Conservation (phyloP, 2,113 vertebrate genomes). For the Gavialis gangeticus region DNA sequence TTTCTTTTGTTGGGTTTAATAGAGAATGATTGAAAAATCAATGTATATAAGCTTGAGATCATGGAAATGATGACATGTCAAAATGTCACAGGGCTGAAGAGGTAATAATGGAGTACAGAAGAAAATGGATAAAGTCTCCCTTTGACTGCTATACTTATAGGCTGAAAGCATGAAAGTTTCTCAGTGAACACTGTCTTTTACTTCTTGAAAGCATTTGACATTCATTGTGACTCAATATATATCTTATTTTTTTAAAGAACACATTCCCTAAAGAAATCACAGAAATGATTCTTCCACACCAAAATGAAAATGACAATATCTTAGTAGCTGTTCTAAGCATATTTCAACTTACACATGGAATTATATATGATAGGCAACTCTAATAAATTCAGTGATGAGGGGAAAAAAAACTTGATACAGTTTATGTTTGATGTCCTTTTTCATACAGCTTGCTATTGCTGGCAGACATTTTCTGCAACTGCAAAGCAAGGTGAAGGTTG, state of each 20-base stretch:
- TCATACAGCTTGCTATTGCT: background rate
- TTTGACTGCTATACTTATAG: conserved; percentile 67
- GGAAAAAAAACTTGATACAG: background rate
- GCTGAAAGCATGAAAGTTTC: conserved; percentile 74
- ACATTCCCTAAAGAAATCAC: conserved; percentile 74
- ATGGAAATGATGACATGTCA: conserved; percentile 78
- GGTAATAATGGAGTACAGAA: conserved; percentile 73
- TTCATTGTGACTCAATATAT: conserved; percentile 61
- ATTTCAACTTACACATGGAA: conserved; percentile 29
- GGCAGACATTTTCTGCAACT: conserved; percentile 13
- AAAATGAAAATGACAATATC: conserved; percentile 44
- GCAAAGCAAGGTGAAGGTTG: background rate
- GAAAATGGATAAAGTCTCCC: conserved; percentile 68
- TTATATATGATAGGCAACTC: background rate
- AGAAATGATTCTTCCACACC: conserved; percentile 51
- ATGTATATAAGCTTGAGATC: conserved; percentile 75
- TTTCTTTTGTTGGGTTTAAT: conserved; percentile 77
- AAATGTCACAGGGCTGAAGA: conserved; percentile 78
- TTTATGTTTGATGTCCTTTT: background rate
- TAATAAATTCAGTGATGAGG: conserved; percentile 38
- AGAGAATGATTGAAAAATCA: conserved; percentile 79
- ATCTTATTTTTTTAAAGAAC: conserved; percentile 51
- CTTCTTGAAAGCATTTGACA: conserved; percentile 77
- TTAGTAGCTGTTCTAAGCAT: conserved; percentile 35
- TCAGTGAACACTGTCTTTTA: conserved; percentile 65